Conservation (phyloP, 2,888 invertebrate species). For the Malthinus seriepunctatus region DNA sequence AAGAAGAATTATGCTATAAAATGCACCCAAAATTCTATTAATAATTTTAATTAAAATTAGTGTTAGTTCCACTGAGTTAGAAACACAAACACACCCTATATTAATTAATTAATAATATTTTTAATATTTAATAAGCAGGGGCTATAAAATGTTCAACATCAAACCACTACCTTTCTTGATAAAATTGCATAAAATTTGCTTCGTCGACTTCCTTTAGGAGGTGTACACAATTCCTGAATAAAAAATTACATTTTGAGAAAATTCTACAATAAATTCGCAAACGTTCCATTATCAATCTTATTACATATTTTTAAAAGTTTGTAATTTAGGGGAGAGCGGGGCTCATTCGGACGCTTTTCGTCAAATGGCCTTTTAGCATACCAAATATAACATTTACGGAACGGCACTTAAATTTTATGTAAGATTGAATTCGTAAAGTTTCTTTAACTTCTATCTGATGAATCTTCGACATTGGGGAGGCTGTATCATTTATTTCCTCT, state of each 20-base stretch:
- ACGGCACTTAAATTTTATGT: too few species aligned
- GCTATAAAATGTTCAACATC: neutral
- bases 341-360: too few species aligned
- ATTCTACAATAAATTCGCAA: neutral
- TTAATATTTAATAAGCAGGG: neutral
- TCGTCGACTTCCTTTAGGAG: conserved; percentile 60
- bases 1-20: too few species aligned
- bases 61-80: too few species aligned
- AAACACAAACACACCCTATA: neutral
- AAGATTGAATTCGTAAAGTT: too few species aligned
- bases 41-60: neutral
- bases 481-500: too few species aligned
- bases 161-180: conserved; percentile 62
- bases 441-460: too few species aligned
- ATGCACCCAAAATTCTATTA: too few species aligned
- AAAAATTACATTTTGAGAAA: conserved; percentile 34
- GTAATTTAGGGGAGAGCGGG: too few species aligned
- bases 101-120: neutral
- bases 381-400: too few species aligned
- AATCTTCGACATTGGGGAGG: too few species aligned
- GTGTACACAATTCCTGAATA: conserved; percentile 66
- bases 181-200: conserved; percentile 69
- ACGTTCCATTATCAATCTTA: neutral
- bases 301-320: conserved; percentile 13
- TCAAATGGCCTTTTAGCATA: too few species aligned